These are phyloP conservation scores for Peromyscus maniculatus DNA, from an alignment of 2,113 vertebrate genomes.

Conservation along the genomic window DNA sequence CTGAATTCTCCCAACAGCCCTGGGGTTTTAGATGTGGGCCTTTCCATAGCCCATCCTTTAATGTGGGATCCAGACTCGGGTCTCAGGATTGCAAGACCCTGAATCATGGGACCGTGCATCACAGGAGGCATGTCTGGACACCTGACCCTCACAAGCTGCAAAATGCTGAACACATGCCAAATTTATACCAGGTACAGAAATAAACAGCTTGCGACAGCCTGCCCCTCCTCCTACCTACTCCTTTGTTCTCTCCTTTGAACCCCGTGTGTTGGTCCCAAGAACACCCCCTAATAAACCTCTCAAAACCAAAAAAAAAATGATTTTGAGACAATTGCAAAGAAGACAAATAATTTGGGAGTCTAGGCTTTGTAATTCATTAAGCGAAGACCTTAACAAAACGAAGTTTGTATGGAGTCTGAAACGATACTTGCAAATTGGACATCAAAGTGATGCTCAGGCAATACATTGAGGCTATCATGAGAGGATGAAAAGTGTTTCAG, in stretches of 20 bases:
- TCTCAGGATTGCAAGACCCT: not conserved
- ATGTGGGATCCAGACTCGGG: not conserved
- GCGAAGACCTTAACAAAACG: no score
- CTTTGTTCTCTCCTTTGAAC: not conserved
- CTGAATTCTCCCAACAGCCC: not conserved
- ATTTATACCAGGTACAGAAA: not conserved
- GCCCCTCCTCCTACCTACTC: no score
- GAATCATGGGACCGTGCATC: not conserved
- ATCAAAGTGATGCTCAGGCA: no score
- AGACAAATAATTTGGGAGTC: no score
- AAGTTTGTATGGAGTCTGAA: no score
- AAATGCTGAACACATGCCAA: not conserved
- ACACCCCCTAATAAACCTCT: not conserved
- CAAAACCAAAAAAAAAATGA: no score
- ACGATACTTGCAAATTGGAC: no score
- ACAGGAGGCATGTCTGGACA: not conserved
- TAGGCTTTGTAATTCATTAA: no score
- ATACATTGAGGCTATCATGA: no score
- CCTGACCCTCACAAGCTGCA: not conserved
- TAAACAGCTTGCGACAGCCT: not conserved
- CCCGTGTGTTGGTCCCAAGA: not conserved
- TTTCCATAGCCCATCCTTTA: not conserved
- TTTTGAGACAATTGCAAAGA: no score
- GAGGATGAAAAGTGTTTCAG: no score
- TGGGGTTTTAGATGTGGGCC: not conserved